Conservation (phyloP, 2,113 vertebrate species). For the Platysternon megacephalum region DNA sequence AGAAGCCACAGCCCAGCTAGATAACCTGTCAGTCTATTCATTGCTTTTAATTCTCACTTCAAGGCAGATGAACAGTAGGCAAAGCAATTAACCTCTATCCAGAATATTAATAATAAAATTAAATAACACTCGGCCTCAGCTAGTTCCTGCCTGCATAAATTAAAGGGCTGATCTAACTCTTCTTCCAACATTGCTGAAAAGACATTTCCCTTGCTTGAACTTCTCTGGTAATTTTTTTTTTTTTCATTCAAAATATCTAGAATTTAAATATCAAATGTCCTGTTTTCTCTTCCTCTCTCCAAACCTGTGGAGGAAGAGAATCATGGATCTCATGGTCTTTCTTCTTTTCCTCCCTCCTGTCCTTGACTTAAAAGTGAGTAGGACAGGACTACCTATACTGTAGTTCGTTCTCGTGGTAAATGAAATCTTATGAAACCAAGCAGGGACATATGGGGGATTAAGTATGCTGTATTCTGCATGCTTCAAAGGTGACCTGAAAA, state of each 20-base stretch:
- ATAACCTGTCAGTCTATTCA: conserved; percentile 49
- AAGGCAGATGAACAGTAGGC: background rate
- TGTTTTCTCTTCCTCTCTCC: background rate
- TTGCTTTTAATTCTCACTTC: conserved; percentile 62
- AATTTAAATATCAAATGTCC: background rate
- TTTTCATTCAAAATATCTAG: conserved; percentile 34
- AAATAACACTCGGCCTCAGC: conserved; percentile 44
- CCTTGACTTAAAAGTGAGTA: conserved; percentile 41
- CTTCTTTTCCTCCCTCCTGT: conserved; percentile 47
- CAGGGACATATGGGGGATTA: background rate
- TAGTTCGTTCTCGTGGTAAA: conserved; percentile 58
- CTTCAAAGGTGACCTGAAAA: background rate
- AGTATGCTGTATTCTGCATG: background rate
- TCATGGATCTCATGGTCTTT: background rate
- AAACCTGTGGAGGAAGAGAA: conserved; percentile 28
- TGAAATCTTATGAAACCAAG: background rate
- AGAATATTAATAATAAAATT: conserved; percentile 31
- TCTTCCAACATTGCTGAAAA: background rate
- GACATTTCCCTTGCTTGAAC: conserved; percentile 49
- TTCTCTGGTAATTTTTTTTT: conserved; percentile 54
- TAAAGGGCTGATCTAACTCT: conserved; percentile 53
- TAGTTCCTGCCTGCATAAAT: conserved; percentile 46
- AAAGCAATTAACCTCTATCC: conserved; percentile 27
- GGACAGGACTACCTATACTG: conserved; percentile 31
- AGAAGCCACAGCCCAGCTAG: background rate